phyloP scores from a whole-genome alignment of 2,888 invertebrate genomes.

The Macaria liturata region DNA sequence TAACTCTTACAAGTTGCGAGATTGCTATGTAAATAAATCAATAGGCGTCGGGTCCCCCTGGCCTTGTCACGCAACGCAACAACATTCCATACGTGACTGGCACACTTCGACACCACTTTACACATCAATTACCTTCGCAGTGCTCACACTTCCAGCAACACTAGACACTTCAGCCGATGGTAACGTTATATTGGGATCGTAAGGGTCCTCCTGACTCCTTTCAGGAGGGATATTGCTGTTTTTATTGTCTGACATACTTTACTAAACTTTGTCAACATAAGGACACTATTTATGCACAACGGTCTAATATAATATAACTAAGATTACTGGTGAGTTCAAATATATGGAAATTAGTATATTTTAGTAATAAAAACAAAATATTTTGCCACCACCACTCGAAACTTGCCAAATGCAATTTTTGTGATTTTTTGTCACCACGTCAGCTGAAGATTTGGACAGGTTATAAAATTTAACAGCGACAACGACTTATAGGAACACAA shows the following conservation, averaged over 20 bases:
- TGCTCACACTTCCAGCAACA: slow-evolving; percentile 64
- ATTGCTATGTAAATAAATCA: slow-evolving; percentile 26
- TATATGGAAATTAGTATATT: slow-evolving; percentile 23
- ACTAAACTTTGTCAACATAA: slow-evolving; percentile 66
- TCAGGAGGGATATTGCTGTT: slow-evolving; percentile 64
- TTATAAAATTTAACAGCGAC: slow-evolving; percentile 11
- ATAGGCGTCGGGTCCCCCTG: slow-evolving; percentile 20
- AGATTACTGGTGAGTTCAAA: slow-evolving; percentile 23
- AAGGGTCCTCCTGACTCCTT: slow-evolving; percentile 58
- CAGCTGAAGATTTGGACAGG: slow-evolving; percentile 15
- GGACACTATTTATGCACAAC: slow-evolving; percentile 37
- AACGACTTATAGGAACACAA: not conserved
- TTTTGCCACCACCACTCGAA: slow-evolving; percentile 67
- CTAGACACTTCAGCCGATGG: slow-evolving; percentile 61
- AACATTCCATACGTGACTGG: slow-evolving; percentile 14
- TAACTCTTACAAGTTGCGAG: slow-evolving; percentile 12
- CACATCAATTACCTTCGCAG: slow-evolving; percentile 55
- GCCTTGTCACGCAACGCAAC: slow-evolving; percentile 34
- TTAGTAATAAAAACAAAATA: slow-evolving; percentile 46
- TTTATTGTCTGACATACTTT: slow-evolving; percentile 74
- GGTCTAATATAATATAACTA: slow-evolving; percentile 20
- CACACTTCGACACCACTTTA: not conserved
- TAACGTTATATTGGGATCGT: slow-evolving; percentile 64
- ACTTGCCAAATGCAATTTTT: slow-evolving; percentile 48
- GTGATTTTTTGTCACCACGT: slow-evolving; percentile 45